phyloP scores from a whole-genome alignment of 2,888 invertebrate genomes.

The Trachelus tabidus region DNA sequence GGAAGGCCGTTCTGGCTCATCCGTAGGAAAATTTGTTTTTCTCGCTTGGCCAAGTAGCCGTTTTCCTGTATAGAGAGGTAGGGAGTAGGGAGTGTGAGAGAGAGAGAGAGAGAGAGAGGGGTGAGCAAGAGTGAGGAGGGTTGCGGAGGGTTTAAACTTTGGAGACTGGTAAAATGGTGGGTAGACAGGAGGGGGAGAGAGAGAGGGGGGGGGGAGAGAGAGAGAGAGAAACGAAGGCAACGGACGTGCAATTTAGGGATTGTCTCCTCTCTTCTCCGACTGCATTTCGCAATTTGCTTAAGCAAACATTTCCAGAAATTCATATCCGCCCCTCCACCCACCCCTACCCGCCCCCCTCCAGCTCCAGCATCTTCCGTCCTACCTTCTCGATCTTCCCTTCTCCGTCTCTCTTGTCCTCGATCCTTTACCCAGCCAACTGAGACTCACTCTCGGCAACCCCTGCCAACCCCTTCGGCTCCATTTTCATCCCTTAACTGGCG shows the following conservation, averaged over 20 bases:
- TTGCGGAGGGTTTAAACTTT: too few species aligned
- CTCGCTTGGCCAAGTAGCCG: conserved; percentile 13
- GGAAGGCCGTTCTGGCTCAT: conserved; percentile 7
- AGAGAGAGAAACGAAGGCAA: background rate
- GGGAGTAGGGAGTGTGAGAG: too few species aligned
- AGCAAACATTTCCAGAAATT: conserved; percentile 53
- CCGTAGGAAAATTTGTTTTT: conserved; percentile 29
- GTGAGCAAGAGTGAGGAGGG: too few species aligned
- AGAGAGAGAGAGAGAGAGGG: background rate
- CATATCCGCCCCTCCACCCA: conserved; percentile 40
- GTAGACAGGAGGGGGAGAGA: too few species aligned
- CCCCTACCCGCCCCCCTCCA: background rate
- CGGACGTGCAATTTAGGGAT: conserved; percentile 25
- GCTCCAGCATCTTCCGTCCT: background rate
- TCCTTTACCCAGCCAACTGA: background rate
- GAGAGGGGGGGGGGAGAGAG: too few species aligned
- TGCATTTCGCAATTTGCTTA: conserved; percentile 52
- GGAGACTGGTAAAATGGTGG: too few species aligned
- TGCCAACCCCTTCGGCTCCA: background rate
- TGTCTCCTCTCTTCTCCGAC: conserved; percentile 19
- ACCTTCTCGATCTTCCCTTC: background rate
- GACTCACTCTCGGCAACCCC: background rate
- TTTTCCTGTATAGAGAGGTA: background rate
- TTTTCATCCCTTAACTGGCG: background rate
- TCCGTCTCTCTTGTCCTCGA: background rate